phyloP scores from a whole-genome alignment of 1,140 invertebrate species.

The Campoletis sonorensis region DNA sequence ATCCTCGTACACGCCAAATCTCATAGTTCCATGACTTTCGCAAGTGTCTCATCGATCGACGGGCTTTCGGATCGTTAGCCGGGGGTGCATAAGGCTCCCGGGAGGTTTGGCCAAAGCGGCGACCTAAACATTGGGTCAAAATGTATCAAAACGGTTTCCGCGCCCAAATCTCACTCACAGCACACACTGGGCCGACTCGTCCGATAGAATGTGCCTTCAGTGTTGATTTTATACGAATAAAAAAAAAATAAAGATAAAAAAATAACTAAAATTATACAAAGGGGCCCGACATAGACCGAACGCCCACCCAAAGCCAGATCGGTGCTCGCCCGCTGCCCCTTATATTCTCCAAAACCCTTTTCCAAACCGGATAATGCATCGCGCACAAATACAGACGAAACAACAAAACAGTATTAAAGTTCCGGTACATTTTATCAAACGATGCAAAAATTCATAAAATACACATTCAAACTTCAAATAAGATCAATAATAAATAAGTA shows the following conservation, averaged over 20 bases:
- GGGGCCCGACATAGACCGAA: constrained; percentile 89
- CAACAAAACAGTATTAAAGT: background rate
- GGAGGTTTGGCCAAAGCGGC: constrained; percentile 53
- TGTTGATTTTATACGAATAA: constrained; percentile 90
- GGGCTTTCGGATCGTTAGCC: constrained; percentile 55
- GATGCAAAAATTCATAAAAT: background rate
- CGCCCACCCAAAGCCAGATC: constrained; percentile 82
- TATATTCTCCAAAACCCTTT: constrained; percentile 55
- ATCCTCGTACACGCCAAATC: background rate
- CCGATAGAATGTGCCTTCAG: constrained; percentile 93
- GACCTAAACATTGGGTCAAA: constrained; percentile 9
- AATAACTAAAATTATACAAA: constrained; percentile 83
- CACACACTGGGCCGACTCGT: constrained; percentile 89
- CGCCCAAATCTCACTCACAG: constrained; percentile 78
- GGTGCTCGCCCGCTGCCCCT: constrained; percentile 75
- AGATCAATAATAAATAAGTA: too few relatives aligned
- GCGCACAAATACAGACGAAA: background rate
- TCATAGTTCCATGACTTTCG: constrained; percentile 45
- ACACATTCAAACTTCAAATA: too few relatives aligned
- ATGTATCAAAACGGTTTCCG: constrained; percentile 65
- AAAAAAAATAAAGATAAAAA: constrained; percentile 79
- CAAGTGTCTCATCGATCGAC: constrained; percentile 58
- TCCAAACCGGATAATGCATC: constrained; percentile 40
- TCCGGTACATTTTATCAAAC: background rate
- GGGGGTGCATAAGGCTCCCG: constrained; percentile 72